Evolutionary conservation across 2,113 vertebrate genomes (phyloP), one percentile per base, ranked within the genome.

Genomic region (Silurus asotus): DNA sequence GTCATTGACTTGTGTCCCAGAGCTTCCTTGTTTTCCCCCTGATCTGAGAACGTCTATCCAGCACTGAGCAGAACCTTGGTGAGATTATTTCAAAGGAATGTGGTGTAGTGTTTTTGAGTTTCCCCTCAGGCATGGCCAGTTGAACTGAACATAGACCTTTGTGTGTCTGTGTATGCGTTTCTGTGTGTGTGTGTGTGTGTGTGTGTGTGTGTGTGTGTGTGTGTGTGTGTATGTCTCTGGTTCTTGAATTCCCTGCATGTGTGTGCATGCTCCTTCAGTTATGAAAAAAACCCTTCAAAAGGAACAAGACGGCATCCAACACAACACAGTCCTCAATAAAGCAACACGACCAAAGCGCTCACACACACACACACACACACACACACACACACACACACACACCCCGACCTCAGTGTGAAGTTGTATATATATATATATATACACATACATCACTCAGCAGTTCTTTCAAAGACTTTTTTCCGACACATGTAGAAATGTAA

Each of bases 261-360:
- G 92, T 59, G 93, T 92, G 93, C 94, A 92, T 69, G 95, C 90
- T 90, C 90, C 88, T 87, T 90, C 88, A 86, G 90, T 94, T 94
- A 94, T 93, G 93, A 94, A 95, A 94, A 95, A 94, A 94, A 95
- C 94, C 94, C 95, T 93, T 94, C 87, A 90, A 91, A 93, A 86
- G 89, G 89, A 88, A 88, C 90, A 88, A 90, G 89, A 89, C 77
- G 78, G 91, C 80, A 72, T 84, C 85, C 53, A 82, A 17, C 84
- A 77, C 48, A 14, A 28, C 75, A 84, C 75, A 80, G 25, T 75
- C 67, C 65, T 75, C 65, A 58, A 45, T 55, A 69, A 65, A 87
- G 15, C 58, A 61, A 58, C 59, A 11, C 72, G 37, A 17, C 72
- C 59, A 75, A 3, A 72, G 14, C 59, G 9, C 86, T 56, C 76